Percentiles rank a stretch among this genome's conserved stretches.
Evolutionary conservation across 2,797 vertebrate species (phyloP).

Genomic region (Tinamus major): DNA sequence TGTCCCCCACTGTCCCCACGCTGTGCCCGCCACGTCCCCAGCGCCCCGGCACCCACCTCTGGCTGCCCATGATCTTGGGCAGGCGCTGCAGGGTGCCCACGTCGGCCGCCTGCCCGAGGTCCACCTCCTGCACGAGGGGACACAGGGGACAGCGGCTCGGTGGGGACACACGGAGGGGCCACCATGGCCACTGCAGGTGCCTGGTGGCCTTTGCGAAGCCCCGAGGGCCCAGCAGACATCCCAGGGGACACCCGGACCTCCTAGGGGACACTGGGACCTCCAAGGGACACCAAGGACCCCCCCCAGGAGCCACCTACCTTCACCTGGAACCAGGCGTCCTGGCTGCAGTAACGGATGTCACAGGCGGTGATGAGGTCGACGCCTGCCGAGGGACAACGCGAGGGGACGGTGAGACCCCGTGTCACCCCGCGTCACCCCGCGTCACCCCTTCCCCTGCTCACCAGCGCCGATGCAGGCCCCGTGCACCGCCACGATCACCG

Average conservation of each 20-base stretch:
- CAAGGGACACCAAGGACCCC: neutral
- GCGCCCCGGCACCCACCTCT: constrained; percentile 77
- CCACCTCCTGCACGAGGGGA: constrained; percentile 84
- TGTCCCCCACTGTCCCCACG: neutral
- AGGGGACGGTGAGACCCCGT: neutral
- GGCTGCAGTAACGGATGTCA: constrained; percentile 89
- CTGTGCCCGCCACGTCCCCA: too few species aligned
- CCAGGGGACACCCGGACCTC: neutral
- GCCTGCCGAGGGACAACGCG: constrained; percentile 69
- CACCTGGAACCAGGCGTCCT: constrained; percentile 91
- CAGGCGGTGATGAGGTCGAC: constrained; percentile 90
- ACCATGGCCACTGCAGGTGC: too few species aligned
- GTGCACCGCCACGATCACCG: constrained; percentile 87
- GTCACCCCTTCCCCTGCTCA: constrained; percentile 35
- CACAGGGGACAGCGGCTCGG: too few species aligned
- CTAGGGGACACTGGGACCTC: neutral
- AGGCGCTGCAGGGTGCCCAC: constrained; percentile 90
- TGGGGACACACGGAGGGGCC: too few species aligned
- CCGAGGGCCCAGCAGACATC: neutral
- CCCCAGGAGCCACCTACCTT: constrained; percentile 78
- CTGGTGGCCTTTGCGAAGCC: too few species aligned
- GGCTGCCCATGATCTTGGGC: constrained; percentile 88
- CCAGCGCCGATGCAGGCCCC: constrained; percentile 89
- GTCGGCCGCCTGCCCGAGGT: constrained; percentile 89
- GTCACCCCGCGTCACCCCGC: too few species aligned